These are phyloP conservation scores for Ernsta delagoae DNA, from an alignment of 2,888 invertebrate genomes.

Conservation along the genomic window DNA sequence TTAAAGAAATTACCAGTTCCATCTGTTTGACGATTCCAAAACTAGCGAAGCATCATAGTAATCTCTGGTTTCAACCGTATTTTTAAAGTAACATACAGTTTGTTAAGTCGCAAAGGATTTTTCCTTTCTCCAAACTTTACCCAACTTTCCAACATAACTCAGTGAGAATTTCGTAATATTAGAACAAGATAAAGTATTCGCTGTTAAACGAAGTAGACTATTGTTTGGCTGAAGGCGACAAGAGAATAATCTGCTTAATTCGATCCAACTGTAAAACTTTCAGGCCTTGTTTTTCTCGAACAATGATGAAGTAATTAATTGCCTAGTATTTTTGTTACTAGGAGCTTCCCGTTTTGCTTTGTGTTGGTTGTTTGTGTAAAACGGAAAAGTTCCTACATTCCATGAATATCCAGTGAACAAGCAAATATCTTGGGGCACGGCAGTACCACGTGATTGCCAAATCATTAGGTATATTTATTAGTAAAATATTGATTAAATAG, in stretches of 20 bases:
- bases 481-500: too few relatives aligned
- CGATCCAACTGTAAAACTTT: constrained; percentile 18
- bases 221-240: constrained; percentile 25
- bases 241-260: constrained; percentile 25
- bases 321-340: neutral
- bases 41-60: too few relatives aligned
- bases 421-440: too few relatives aligned
- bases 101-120: too few relatives aligned
- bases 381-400: neutral
- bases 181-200: constrained; percentile 6
- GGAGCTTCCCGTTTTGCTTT: neutral
- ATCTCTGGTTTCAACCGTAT: too few relatives aligned
- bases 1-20: too few relatives aligned
- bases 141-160: neutral
- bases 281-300: constrained; percentile 8
- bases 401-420: too few relatives aligned
- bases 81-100: too few relatives aligned
- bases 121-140: neutral
- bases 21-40: too few relatives aligned
- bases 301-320: constrained; percentile 23
- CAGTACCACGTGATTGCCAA: too few relatives aligned
- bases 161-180: constrained; percentile 1
- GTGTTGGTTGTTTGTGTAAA: neutral
- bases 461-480: too few relatives aligned
- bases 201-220: constrained; percentile 24